These are phyloP conservation scores for Actinemys pallida DNA, from an alignment of 2,113 vertebrate species.

Conservation along the genomic window DNA sequence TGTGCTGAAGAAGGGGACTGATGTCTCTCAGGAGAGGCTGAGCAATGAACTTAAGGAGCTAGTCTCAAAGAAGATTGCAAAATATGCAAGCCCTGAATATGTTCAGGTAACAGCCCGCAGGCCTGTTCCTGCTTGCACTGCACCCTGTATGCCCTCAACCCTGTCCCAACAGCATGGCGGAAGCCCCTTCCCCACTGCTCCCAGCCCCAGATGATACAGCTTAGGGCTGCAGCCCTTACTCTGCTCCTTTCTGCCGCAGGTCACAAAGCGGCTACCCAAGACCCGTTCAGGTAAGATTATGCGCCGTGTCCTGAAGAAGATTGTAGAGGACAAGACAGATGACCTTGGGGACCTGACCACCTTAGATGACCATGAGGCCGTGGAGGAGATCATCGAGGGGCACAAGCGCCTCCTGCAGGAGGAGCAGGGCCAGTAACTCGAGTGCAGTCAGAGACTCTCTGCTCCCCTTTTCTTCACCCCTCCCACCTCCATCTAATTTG, in stretches of 20 bases:
- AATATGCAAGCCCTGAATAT: constrained; percentile 82
- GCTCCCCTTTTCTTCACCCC: background rate
- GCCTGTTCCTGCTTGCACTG: background rate
- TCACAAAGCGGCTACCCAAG: constrained; percentile 80
- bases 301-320: constrained; percentile 82
- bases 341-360: constrained; percentile 84
- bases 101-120: constrained; percentile 76
- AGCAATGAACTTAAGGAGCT: constrained; percentile 67
- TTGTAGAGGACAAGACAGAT: constrained; percentile 77
- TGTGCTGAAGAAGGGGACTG: constrained; percentile 79
- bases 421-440: constrained; percentile 14
- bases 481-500: background rate
- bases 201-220: background rate
- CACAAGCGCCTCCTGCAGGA: constrained; percentile 28
- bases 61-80: constrained; percentile 81
- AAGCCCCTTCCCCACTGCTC: background rate
- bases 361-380: constrained; percentile 76
- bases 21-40: constrained; percentile 53
- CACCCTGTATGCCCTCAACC: background rate
- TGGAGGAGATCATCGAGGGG: constrained; percentile 82
- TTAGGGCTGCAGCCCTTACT: background rate
- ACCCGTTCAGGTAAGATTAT: constrained; percentile 87
- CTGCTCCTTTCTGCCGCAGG: constrained; percentile 33
- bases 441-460: background rate
- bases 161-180: background rate